phyloP scores from a whole-genome alignment of 2,113 vertebrate species.

The Heterocephalus glaber region DNA sequence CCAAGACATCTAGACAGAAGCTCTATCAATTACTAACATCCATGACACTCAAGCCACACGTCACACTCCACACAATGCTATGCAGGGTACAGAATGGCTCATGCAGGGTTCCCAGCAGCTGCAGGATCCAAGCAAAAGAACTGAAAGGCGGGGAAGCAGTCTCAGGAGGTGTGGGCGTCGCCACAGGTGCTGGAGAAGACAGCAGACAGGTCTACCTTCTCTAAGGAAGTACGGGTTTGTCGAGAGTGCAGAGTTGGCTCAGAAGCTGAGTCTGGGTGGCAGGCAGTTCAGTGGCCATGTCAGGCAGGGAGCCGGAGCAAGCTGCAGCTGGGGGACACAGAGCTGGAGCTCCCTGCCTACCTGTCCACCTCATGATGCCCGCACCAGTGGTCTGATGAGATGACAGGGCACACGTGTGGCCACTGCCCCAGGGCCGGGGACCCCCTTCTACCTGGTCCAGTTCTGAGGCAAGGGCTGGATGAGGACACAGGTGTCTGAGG shows the following conservation, averaged over 20 bases:
- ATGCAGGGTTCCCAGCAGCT: not conserved
- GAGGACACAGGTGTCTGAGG: not conserved
- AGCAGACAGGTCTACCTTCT: not conserved
- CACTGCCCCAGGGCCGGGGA: too few species aligned
- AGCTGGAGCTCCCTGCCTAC: too few species aligned
- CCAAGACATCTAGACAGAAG: not conserved
- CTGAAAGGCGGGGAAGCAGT: not conserved
- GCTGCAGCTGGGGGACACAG: too few species aligned
- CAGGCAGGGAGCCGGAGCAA: too few species aligned
- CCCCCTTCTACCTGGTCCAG: too few species aligned
- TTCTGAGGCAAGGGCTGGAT: rapidly evolving
- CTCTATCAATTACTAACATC: not conserved
- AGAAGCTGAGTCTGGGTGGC: too few species aligned
- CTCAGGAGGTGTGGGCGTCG: not conserved
- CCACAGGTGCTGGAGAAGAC: not conserved
- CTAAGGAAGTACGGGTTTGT: not conserved
- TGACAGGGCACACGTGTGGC: too few species aligned
- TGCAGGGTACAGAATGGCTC: not conserved
- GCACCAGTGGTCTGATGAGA: too few species aligned
- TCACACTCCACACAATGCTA: not conserved
- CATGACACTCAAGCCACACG: not conserved
- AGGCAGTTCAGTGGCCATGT: too few species aligned
- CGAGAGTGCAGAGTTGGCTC: too few species aligned
- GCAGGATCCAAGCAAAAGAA: not conserved
- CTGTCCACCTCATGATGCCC: too few species aligned